phyloP scores from a whole-genome alignment of 2,797 vertebrate species.

The Lagodon rhomboides region DNA sequence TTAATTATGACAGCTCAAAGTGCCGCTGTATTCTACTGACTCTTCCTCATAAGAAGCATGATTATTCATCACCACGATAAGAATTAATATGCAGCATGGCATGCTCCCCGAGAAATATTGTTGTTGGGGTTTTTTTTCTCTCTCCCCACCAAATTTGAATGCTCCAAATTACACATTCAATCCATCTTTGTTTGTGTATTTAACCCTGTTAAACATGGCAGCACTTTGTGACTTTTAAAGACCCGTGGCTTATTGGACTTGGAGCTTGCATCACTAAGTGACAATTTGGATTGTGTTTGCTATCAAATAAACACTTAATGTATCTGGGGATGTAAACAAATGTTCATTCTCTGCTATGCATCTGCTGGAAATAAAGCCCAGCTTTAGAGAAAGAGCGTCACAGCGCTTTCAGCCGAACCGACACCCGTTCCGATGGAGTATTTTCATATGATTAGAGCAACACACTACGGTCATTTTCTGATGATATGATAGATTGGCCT shows the following conservation, averaged over 20 bases:
- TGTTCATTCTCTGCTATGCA: constrained; percentile 53
- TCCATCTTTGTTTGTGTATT: constrained; percentile 85
- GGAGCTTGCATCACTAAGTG: constrained; percentile 70
- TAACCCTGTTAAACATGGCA: constrained; percentile 82
- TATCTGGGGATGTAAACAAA: constrained; percentile 75
- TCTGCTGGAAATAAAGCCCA: constrained; percentile 62
- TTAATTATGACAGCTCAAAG: constrained; percentile 84
- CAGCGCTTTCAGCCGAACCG: constrained; percentile 18
- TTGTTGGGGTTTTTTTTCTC: constrained; percentile 54
- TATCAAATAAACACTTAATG: constrained; percentile 80
- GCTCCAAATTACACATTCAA: constrained; percentile 86
- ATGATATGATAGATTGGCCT: constrained; percentile 49
- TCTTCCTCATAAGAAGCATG: constrained; percentile 76
- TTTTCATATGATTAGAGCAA: constrained; percentile 22
- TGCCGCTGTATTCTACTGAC: constrained; percentile 79
- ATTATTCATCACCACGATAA: constrained; percentile 86
- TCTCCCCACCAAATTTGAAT: constrained; percentile 75
- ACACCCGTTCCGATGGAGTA: constrained; percentile 23
- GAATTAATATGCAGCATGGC: constrained; percentile 85
- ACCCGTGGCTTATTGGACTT: constrained; percentile 74
- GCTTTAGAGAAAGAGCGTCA: constrained; percentile 2
- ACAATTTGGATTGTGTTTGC: constrained; percentile 77
- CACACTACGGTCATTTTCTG: constrained; percentile 25
- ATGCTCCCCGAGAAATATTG: constrained; percentile 71
- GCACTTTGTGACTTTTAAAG: constrained; percentile 81